Evolutionary conservation across 2,113 vertebrate genomes (phyloP).

Genomic region (Epinephelus moara): DNA sequence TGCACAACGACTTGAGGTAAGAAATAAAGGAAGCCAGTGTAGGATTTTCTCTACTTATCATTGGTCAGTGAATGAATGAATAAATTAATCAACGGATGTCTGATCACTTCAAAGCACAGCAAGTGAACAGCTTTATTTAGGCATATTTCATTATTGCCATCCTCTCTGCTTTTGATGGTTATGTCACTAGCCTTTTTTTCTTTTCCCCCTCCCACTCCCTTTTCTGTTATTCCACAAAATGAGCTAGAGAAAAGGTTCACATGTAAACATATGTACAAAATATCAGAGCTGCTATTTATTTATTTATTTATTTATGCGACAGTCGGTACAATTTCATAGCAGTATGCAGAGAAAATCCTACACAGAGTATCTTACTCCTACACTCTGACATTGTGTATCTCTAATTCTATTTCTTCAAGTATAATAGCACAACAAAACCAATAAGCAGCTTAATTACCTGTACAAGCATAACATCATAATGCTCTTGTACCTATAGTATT

Average conservation of each 20-base stretch:
- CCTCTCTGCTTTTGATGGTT: constrained; percentile 35
- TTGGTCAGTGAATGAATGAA: constrained; percentile 38
- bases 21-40: constrained; percentile 3
- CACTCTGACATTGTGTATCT: constrained; percentile 35
- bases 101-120: constrained; percentile 41
- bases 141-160: constrained; percentile 22
- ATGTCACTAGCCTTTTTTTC: constrained; percentile 3
- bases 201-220: background rate
- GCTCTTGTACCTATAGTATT: background rate
- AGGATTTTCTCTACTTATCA: constrained; percentile 23
- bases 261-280: constrained; percentile 42
- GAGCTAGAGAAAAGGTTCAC: constrained; percentile 14
- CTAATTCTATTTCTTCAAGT: constrained; percentile 30
- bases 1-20: constrained; percentile 9
- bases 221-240: constrained; percentile 2
- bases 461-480: constrained; percentile 26
- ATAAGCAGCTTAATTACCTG: constrained; percentile 49
- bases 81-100: constrained; percentile 16
- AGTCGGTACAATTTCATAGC: constrained; percentile 32
- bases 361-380: constrained; percentile 44
- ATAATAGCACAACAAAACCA: constrained; percentile 46
- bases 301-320: constrained; percentile 22
- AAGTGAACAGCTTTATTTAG: constrained; percentile 29
- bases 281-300: constrained; percentile 19
- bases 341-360: constrained; percentile 42